Evolutionary conservation across 2,888 invertebrate species (phyloP).

Genomic region (Aphodius granarius): DNA sequence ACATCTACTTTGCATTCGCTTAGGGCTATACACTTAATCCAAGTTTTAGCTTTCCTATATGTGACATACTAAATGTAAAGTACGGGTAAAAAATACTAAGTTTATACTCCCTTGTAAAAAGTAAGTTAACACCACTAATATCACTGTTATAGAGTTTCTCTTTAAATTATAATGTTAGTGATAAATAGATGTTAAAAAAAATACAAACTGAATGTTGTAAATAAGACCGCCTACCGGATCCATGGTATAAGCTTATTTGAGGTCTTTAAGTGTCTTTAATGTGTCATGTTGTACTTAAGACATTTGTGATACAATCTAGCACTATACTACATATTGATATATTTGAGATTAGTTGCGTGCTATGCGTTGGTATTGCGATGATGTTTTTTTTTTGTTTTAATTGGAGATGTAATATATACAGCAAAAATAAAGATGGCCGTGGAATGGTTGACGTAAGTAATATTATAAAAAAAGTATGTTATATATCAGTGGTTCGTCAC

Average conservation of each 20-base stretch:
- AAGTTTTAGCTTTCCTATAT: constrained; percentile 26
- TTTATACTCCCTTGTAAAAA: constrained; percentile 7
- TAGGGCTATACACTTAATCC: not conserved
- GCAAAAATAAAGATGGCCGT: constrained; percentile 9
- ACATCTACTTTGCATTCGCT: not conserved
- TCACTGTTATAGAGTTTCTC: constrained; percentile 11
- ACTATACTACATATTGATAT: not conserved
- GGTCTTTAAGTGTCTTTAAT: not conserved
- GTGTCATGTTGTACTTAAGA: constrained; percentile 11
- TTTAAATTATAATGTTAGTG: constrained; percentile 7
- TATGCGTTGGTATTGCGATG: constrained; percentile 6
- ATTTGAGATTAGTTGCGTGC: not conserved
- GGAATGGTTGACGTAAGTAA: not conserved
- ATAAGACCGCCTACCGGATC: not conserved
- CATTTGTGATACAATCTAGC: constrained; percentile 12
- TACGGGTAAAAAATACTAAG: constrained; percentile 9
- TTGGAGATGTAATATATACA: not conserved
- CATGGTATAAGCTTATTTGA: not conserved
- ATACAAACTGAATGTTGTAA: constrained; percentile 4
- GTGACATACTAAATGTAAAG: constrained; percentile 13
- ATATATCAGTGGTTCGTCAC: constrained; percentile 49
- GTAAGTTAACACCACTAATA: constrained; percentile 11
- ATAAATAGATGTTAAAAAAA: constrained; percentile 1
- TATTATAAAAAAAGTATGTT: constrained; percentile 21
- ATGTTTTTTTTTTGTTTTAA: not conserved